Base-by-base conservation (phyloP, 2,113 vertebrate genomes). In the Leucosticte australis region DNA sequence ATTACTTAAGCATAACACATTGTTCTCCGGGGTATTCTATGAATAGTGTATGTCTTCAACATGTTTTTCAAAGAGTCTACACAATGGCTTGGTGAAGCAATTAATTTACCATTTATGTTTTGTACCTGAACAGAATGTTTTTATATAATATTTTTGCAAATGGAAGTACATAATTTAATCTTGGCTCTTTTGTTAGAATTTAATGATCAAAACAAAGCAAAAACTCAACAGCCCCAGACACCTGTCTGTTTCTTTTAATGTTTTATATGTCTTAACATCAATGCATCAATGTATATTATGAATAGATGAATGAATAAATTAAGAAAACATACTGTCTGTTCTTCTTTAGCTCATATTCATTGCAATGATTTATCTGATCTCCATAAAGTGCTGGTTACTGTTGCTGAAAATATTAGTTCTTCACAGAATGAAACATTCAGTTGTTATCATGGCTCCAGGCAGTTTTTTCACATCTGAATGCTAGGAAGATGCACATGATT, bases 401-500 rank as follows among this genome's bases (percentile, higher is more conserved):
- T 83, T 87, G 95, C 94, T 95, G 95, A 96, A 97, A 96, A 97
- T 97, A 97, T 95, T 97, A 98, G 96, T 97, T 97, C 96, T 97
- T 97, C 81, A 87, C 73, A 97, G 96, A 97, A 95, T 88, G 84
- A 97, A 94, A 89, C 85, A 89, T 94, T 97, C 97, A 94, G 95
- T 87, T 97, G 71, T 93, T 97, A 89, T 96, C 92, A 96, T 85
- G 95, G 92, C 97, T 95, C 89, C 82, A 92, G 95, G 97, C 94
- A 94, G 26, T 55, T 95, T 96, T 96, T 85, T 70, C 79, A 93
- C 78, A 95, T 96, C 92, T 60, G 92, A 96, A 96, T 94, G 83
- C 69, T 57, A 70, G 83, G 69, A 96, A 91, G 83, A 95, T 87
- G 79, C 49, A 78, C 15, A 37, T 84, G 82, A 87, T 95, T 86